A percentile compares a stretch with the other conserved stretches of the same genome.
Conservation (phyloP, 2,888 invertebrate species). For the Gymnosoma rotundatum region DNA sequence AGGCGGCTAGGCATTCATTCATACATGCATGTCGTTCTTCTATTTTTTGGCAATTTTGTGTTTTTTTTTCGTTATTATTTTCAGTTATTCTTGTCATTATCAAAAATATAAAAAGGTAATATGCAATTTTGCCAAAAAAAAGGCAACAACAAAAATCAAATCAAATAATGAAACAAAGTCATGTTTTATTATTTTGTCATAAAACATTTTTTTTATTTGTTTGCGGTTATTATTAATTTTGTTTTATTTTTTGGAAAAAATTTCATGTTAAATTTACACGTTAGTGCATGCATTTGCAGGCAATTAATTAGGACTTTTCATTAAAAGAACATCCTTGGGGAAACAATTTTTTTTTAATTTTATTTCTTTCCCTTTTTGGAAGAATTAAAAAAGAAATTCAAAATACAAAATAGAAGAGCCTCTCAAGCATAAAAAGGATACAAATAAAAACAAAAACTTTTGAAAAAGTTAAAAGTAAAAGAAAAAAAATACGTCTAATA, state of each 20-base stretch:
- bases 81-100: constrained; percentile 61
- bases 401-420: constrained; percentile 22
- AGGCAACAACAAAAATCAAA: constrained; percentile 34
- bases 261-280: constrained; percentile 56
- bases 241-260: constrained; percentile 26
- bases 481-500: neutral
- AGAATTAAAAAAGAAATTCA: constrained; percentile 19
- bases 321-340: constrained; percentile 70
- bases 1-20: constrained; percentile 1
- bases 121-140: constrained; percentile 60
- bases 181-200: constrained; percentile 62
- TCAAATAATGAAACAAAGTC: constrained; percentile 60
- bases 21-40: constrained; percentile 37
- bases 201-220: constrained; percentile 19
- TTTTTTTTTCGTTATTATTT: constrained; percentile 1
- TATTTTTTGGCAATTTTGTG: constrained; percentile 56
- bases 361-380: constrained; percentile 7
- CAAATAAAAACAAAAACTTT: constrained; percentile 4
- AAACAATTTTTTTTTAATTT: constrained; percentile 40
- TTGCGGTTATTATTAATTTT: neutral
- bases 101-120: constrained; percentile 55
- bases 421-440: constrained; percentile 40
- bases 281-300: constrained; percentile 68
- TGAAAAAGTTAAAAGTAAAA: neutral
- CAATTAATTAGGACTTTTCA: constrained; percentile 69